phyloP scores from a whole-genome alignment of 1,140 invertebrate species.

The Archivesica marissinica region DNA sequence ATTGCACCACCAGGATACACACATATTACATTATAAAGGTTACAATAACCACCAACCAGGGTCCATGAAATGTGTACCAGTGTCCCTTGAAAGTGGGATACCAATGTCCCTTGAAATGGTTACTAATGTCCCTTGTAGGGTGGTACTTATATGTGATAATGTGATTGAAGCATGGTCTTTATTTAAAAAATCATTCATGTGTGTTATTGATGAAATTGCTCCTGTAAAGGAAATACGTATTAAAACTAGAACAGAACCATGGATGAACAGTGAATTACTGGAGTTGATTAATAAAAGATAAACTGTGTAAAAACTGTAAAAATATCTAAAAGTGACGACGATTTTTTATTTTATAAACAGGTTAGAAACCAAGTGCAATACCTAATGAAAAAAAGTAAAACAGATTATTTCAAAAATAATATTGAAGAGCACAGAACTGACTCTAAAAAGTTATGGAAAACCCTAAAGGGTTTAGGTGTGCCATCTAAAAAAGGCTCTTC shows the following conservation, averaged over 20 bases:
- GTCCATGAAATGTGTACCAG: too few relatives aligned
- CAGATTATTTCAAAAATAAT: background rate
- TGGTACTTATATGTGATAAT: too few relatives aligned
- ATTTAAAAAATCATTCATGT: constrained; percentile 43
- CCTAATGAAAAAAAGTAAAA: constrained; percentile 25
- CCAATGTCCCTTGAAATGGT: too few relatives aligned
- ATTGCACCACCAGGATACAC: too few relatives aligned
- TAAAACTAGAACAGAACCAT: constrained; percentile 41
- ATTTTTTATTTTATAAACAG: constrained; percentile 19
- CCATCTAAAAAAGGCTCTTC: constrained; percentile 50
- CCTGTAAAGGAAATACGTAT: constrained; percentile 32
- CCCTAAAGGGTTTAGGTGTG: constrained; percentile 24
- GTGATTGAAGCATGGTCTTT: constrained; percentile 28
- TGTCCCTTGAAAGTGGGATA: too few relatives aligned
- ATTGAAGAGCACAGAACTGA: constrained; percentile 43
- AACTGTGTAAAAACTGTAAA: constrained; percentile 19
- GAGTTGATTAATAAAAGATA: constrained; percentile 30
- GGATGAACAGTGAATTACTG: constrained; percentile 39
- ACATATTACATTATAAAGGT: too few relatives aligned
- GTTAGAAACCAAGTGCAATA: constrained; percentile 27
- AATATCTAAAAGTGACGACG: constrained; percentile 3
- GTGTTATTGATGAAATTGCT: constrained; percentile 29
- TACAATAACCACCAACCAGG: too few relatives aligned
- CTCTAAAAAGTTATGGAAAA: constrained; percentile 44
- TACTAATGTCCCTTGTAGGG: too few relatives aligned